Evolutionary conservation across 1,140 invertebrate species (phyloP).

Genomic region (Lethocerus indicus): DNA sequence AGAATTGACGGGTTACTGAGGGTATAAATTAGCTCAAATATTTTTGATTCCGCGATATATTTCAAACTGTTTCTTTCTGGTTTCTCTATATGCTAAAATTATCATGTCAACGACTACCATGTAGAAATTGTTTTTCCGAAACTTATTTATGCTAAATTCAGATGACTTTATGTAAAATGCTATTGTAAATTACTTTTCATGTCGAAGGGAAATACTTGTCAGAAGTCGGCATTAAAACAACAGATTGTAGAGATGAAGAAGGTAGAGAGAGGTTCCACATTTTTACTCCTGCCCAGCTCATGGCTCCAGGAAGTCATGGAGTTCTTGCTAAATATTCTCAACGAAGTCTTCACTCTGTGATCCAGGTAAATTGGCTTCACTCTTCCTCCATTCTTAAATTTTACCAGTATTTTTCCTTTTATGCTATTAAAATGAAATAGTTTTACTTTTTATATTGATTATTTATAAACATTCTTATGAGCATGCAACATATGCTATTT

Average conservation of each 20-base stretch:
- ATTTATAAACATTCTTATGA: not conserved
- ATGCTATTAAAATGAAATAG: not conserved
- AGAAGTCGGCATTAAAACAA: slow-evolving; percentile 10
- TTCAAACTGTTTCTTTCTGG: too few species aligned
- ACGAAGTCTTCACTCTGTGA: slow-evolving; percentile 4
- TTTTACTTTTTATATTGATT: not conserved
- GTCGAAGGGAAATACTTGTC: slow-evolving; percentile 9
- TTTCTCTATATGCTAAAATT: too few species aligned
- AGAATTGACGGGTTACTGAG: too few species aligned
- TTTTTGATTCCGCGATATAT: too few species aligned
- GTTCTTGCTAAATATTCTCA: slow-evolving; percentile 11
- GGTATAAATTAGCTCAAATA: too few species aligned
- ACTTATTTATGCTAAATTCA: not conserved
- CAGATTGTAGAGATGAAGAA: slow-evolving; percentile 8
- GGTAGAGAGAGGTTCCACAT: slow-evolving; percentile 12
- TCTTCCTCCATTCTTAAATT: too few species aligned
- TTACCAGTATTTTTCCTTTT: not conserved
- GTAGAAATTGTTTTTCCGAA: not conserved
- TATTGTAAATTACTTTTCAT: not conserved
- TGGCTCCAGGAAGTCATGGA: slow-evolving; percentile 6
- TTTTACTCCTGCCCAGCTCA: slow-evolving; percentile 11
- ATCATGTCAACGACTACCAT: too few species aligned
- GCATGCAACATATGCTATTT: not conserved
- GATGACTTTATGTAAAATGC: not conserved
- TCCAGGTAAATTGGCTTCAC: too few species aligned